Evolutionary conservation across 2,888 invertebrate genomes (phyloP).

Genomic region (Stratiomys singularior): DNA sequence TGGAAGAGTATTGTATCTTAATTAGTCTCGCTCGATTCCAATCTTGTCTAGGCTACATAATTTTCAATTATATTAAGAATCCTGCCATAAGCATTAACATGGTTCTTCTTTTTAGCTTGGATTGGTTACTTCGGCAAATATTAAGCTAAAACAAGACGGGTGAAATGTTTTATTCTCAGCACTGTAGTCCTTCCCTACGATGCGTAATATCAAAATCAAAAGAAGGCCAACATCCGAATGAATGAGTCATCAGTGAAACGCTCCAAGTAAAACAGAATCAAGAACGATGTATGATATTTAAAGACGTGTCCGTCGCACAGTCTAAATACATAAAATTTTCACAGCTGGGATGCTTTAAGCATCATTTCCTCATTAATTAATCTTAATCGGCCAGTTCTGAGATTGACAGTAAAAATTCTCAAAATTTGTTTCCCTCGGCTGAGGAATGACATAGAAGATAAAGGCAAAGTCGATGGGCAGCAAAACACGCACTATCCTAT

Average conservation of each 20-base stretch:
- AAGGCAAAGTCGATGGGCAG: background rate
- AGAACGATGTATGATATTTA: background rate
- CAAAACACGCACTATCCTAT: constrained; percentile 26
- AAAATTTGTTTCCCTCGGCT: background rate
- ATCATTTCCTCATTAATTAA: constrained; percentile 43
- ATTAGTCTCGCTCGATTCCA: too few relatives aligned
- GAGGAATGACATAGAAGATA: background rate
- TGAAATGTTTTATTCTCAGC: background rate
- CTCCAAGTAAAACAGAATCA: background rate
- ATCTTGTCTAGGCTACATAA: too few relatives aligned
- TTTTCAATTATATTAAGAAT: too few relatives aligned
- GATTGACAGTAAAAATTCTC: constrained; percentile 33
- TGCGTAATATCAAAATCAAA: constrained; percentile 21
- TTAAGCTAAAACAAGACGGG: background rate
- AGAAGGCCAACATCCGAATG: constrained; percentile 33
- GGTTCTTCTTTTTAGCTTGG: too few relatives aligned
- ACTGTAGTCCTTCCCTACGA: background rate
- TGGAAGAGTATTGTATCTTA: too few relatives aligned
- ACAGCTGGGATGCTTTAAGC: constrained; percentile 24
- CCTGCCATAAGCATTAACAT: too few relatives aligned
- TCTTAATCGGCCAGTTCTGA: constrained; percentile 31
- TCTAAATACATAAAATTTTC: constrained; percentile 11
- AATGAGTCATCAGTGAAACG: constrained; percentile 31
- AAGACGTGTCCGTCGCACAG: constrained; percentile 15
- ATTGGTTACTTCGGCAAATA: background rate